Evolutionary conservation across 2,797 vertebrate genomes (phyloP).

Genomic region (Masticophis lateralis): DNA sequence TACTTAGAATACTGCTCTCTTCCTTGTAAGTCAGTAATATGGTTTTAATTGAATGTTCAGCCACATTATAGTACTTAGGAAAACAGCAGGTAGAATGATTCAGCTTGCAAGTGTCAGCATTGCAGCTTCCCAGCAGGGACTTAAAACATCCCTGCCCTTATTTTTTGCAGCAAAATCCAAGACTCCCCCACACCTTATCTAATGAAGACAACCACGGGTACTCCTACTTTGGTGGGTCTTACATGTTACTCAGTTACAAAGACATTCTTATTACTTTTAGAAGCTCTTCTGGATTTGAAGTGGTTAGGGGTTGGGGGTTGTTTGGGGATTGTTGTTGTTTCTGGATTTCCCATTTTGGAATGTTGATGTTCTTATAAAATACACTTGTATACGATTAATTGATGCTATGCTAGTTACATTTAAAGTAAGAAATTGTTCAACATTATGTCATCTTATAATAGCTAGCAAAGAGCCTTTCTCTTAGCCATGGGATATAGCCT

Average conservation of each 20-base stretch:
- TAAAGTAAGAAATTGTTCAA: not conserved
- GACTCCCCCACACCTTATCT: fast-evolving
- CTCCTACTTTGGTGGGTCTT: not conserved
- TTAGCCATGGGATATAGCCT: not conserved
- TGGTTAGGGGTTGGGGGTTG: not conserved
- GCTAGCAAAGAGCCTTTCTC: not conserved
- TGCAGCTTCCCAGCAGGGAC: not conserved
- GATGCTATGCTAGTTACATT: not conserved
- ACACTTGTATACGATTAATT: not conserved
- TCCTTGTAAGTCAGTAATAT: not conserved
- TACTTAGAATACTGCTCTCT: not conserved
- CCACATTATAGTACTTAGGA: not conserved
- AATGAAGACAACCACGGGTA: not conserved
- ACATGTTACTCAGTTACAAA: not conserved
- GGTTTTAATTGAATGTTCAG: not conserved
- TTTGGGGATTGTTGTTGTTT: not conserved
- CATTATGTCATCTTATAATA: not conserved
- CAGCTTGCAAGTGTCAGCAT: not conserved
- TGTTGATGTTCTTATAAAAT: not conserved
- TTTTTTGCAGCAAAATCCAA: not conserved
- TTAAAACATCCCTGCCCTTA: not conserved
- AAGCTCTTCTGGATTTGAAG: not conserved
- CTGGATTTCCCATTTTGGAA: not conserved
- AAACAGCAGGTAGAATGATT: not conserved
- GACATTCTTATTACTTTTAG: not conserved